phyloP scores from a whole-genome alignment of 2,797 vertebrate species.

The Lemur catta region DNA sequence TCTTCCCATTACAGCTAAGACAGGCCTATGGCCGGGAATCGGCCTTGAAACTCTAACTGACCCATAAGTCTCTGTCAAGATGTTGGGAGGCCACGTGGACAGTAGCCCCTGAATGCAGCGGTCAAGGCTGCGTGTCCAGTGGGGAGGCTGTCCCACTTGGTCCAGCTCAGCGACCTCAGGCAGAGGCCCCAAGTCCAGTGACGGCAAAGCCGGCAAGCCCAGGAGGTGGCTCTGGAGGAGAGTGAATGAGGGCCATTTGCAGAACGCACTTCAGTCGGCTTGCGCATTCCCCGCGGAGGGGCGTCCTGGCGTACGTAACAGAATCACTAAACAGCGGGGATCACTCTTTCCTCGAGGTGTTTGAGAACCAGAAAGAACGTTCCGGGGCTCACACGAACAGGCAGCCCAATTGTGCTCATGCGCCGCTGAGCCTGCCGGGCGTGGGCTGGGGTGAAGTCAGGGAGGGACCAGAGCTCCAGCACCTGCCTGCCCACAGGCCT shows the following conservation, averaged over 20 bases:
- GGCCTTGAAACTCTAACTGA: background rate
- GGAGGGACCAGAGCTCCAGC: background rate
- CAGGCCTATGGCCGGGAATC: background rate
- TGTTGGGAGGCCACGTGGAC: rapidly evolving
- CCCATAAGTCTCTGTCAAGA: background rate
- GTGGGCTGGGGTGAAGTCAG: background rate
- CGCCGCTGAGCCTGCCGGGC: background rate
- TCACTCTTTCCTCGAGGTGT: conserved; percentile 73
- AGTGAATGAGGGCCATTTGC: conserved; percentile 71
- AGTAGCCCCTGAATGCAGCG: rapidly evolving
- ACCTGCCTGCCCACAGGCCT: rapidly evolving
- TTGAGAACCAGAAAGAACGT: conserved; percentile 74
- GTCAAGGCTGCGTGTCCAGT: rapidly evolving
- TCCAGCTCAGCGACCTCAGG: background rate
- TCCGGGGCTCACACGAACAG: conserved; percentile 68
- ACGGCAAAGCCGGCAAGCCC: conserved; percentile 71
- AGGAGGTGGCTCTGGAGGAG: conserved; percentile 79
- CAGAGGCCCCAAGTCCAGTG: conserved; percentile 60
- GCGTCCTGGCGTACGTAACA: conserved; percentile 62
- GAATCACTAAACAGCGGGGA: conserved; percentile 75
- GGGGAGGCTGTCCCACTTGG: rapidly evolving
- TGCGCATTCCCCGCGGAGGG: rapidly evolving
- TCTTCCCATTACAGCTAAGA: background rate
- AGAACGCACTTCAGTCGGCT: conserved; percentile 72
- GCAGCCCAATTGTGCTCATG: conserved; percentile 78